Evolutionary conservation across 2,797 vertebrate species (phyloP).

Genomic region (Danio kyathit): DNA sequence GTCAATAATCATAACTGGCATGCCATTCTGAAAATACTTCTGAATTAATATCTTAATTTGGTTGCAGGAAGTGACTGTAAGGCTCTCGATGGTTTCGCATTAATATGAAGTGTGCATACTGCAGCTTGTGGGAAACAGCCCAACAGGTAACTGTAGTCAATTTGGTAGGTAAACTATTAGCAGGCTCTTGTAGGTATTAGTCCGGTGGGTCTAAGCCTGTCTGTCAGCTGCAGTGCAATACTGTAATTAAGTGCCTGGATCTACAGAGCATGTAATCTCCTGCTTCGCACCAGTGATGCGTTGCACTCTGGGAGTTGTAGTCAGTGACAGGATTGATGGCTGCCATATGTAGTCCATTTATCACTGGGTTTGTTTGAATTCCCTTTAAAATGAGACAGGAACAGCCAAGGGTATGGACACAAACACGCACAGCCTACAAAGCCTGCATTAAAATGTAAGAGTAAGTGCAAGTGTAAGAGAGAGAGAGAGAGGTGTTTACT

Average conservation of each 20-base stretch:
- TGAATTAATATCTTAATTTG: constrained; percentile 36
- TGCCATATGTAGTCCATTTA: constrained; percentile 55
- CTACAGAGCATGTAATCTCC: constrained; percentile 54
- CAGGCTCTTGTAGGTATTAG: constrained; percentile 38
- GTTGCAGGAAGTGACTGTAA: constrained; percentile 19
- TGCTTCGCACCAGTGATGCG: constrained; percentile 49
- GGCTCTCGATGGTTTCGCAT: constrained; percentile 5
- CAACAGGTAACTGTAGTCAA: constrained; percentile 27
- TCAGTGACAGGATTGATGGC: constrained; percentile 53
- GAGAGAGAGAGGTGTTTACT: neutral
- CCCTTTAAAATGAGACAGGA: constrained; percentile 29
- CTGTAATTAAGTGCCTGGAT: constrained; percentile 54
- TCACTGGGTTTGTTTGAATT: constrained; percentile 45
- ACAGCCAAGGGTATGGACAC: neutral
- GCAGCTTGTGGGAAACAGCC: constrained; percentile 26
- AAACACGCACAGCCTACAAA: neutral
- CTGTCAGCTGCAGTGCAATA: constrained; percentile 43
- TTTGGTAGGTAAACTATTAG: constrained; percentile 44
- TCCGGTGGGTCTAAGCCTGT: constrained; percentile 38
- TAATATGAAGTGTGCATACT: constrained; percentile 6
- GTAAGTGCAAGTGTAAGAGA: neutral
- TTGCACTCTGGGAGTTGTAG: constrained; percentile 55
- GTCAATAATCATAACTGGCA: constrained; percentile 12
- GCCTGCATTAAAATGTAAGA: neutral
- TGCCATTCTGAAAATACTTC: constrained; percentile 5